These are phyloP conservation scores for Danio rerio DNA, from an alignment of 2,113 vertebrate species.

Conservation along the genomic window GRCz12tu NC_133180.1:53669001-53669500, in stretches of 20 bases:
- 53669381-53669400: conserved; percentile 79
- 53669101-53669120: conserved; percentile 71
- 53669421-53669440: conserved; percentile 81
- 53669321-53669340: conserved; percentile 35
- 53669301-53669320: conserved; percentile 26
- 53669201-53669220: conserved; percentile 75
- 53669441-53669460: conserved; percentile 75
- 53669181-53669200: conserved; percentile 73
- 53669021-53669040: conserved; percentile 9
- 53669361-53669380: conserved; percentile 34
- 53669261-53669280: conserved; percentile 78
- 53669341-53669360: conserved; percentile 54
- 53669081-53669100: not conserved
- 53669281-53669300: conserved; percentile 70
- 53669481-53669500: conserved; percentile 45
- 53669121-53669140: conserved; percentile 72
- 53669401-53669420: conserved; percentile 80
- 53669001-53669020: not conserved
- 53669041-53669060: not conserved
- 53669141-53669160: conserved; percentile 74
- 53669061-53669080: not conserved
- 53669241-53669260: conserved; percentile 77
- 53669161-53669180: conserved; percentile 75
- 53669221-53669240: conserved; percentile 68
- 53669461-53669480: conserved; percentile 71